Evolutionary conservation across 1,140 invertebrate species (phyloP), one percentile per base, ranked within the genome.

Genomic region (Harpegnathos saltator): DNA sequence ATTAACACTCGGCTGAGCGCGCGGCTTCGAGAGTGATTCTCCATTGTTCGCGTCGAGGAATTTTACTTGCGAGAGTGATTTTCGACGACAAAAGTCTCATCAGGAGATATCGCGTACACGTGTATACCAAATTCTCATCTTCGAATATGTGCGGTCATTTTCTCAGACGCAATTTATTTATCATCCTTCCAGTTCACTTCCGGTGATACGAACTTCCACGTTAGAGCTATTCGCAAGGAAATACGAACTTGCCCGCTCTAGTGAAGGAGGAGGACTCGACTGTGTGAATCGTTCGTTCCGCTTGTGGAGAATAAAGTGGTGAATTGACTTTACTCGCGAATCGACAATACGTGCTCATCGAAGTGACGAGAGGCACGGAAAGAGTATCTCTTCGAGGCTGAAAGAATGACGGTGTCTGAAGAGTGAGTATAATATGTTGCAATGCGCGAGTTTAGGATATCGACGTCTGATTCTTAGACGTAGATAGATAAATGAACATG

Each of bases 331-430:
- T 33, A 5, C 29, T 78, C 44, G 9, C 17, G 17, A 44, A 54
- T 75, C 19, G 71, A 48, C 66, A n/a, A n/a, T 14, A 59, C 29
- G 26, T 83, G 14, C 38, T n/a, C 24, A 22, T 68, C 44, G 52
- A 58, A 17, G 38, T 17, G n/a, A n/a, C 52, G 50, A 58, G 33
- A 61, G 52, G 24, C 19, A n/a, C 44, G 75, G 38, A 12, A 38
- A n/a, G 11, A 26, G 24, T 5, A 26, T 56, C 5, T 56, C 61
- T 38, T 15, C 81, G 33, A 38, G 22, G 33, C 52, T 69, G 73
- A 78, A 86, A 89, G 78, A 73, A 92, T 92, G 91, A 92, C 91
- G 56, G 90, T 92, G 24, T 90, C 91, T 56, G 91, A 92, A 84
- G 90, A 91, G 91, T 92, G 88, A 92, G 91, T 92, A 92, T 59